Evolutionary conservation across 2,888 invertebrate genomes (phyloP).

Genomic region (Lasius fuliginosus): DNA sequence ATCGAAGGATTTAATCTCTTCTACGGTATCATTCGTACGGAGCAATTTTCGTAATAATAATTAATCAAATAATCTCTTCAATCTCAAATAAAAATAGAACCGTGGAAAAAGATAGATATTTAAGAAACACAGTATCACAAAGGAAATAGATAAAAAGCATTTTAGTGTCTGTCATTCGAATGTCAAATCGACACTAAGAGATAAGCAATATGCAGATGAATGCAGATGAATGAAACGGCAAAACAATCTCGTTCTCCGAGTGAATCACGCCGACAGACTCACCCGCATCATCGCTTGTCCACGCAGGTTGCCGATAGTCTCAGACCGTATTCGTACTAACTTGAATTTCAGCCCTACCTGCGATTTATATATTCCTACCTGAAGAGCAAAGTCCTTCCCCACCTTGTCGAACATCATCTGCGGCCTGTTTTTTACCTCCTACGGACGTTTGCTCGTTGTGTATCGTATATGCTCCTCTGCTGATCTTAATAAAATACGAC

Average conservation of each 20-base stretch:
- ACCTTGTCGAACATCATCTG: conserved; percentile 69
- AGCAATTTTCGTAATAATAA: background rate
- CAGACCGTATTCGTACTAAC: conserved; percentile 77
- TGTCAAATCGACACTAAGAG: background rate
- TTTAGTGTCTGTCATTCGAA: background rate
- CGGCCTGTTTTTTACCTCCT: conserved; percentile 66
- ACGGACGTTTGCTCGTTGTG: conserved; percentile 50
- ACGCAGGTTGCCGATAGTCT: conserved; percentile 61
- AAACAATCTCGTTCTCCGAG: conserved; percentile 6
- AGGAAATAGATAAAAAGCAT: background rate
- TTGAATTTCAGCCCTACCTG: conserved; percentile 77
- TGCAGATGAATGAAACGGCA: background rate
- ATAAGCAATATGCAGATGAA: background rate
- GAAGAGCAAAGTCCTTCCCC: conserved; percentile 74
- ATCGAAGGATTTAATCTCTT: conserved; percentile 8
- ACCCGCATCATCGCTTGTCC: conserved; percentile 69
- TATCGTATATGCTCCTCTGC: conserved; percentile 52
- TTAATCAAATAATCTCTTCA: background rate
- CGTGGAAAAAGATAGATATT: background rate
- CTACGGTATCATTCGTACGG: background rate
- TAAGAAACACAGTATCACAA: background rate
- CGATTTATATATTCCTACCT: conserved; percentile 80
- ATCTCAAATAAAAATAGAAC: conserved; percentile 5
- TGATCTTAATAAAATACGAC: conserved; percentile 63
- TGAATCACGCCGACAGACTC: conserved; percentile 53